Base-by-base conservation (phyloP, 2,888 invertebrate genomes). In the Yponomeuta evonymella region DNA sequence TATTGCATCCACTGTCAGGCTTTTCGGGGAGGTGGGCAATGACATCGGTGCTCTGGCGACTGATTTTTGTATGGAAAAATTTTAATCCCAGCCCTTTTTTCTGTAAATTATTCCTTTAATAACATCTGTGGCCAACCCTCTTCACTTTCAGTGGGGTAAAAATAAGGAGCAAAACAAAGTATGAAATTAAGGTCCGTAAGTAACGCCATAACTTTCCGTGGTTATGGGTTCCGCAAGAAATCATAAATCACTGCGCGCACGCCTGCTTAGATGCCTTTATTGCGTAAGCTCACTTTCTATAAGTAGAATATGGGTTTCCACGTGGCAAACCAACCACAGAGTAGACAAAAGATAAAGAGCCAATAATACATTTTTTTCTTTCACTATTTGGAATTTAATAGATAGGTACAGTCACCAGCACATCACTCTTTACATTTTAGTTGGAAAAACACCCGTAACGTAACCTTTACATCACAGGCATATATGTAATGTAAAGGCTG, bases 1-100 rank as follows among this genome's bases (percentile, higher is more conserved):
- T 82, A 81, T 80, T 79, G 76, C 71, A 70, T 65, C 76, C 74
- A 79, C 82, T 83, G 82, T 79, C 75, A 72, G 70, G 71, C 72
- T 72, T 75, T 75, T 65, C 69, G 72, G 67, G 73, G 71, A 72
- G 74, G 73, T 72, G 75, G 72, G 71, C 74, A 69, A 74, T 73
- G 70, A 70, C 72, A 70, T 72, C 69, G 51, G 58, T 70, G 65
- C 48, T 70, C 67, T 64, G 70, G 48, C 33, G 51, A 58, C 12
- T 58, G 69, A 70, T 64, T 71, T 67, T 73, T 72, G 67, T 23
- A 23, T 5, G 23, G 5, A 67, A 43, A 9, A n/a, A 11, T n/a
- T 67, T 67, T 67, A 43, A 36, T 67, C 67, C 36, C 48, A 48
- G 33, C 67, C 33, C 48, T 5, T 67, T 67, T 67, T 65, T 33